Evolutionary conservation across 2,113 vertebrate species (phyloP), one percentile per base, ranked within the genome.

Genomic region (Amblyornis subalaris): DNA sequence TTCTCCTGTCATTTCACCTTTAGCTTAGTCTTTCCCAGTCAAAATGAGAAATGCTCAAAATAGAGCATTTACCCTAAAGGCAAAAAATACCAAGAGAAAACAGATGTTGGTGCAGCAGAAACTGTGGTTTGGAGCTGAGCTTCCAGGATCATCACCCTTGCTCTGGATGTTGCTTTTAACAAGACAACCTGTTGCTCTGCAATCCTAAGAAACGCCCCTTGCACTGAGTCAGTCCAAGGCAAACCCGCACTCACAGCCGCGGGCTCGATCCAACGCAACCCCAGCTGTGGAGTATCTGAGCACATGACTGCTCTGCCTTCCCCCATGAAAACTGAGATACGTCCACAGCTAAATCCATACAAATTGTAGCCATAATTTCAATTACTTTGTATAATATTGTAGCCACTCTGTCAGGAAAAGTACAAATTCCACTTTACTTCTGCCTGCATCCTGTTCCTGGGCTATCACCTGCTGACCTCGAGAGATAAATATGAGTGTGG

Each of bases 251-350:
- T 54, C 18, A 1, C 51, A 50, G 71, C 48, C 57, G 23, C 3
- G 8, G 33, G 51, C 77, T 69, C 0, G 0, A 38, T 9, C 47
- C 40, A 35, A 13, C 14, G 61, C 57, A 26, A 2, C 0, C 24
- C 21, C 70, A 89, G 54, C 78, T 51, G 58, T n/a, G 66, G 65
- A 57, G 21, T 4, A 36, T 3, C 69, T 1, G 1, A 62, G 77
- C 55, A 51, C 31, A 24, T 4, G 0, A 4, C 67, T 38, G 64
- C 65, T 38, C 64, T 66, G 67, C 55, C 64, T 74, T 42, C 17
- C 58, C 64, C 66, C 14, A 1, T 1, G 3, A 21, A 53, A 55
- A 53, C 13, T 6, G 26, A 85, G 53, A n/a, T 4, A 29, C 12
- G 36, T 22, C 35, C 20, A 1, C 24, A 71, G 40, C 53, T 18